Conservation (phyloP, 1,140 invertebrate species). For the Drosophila albomicans region DNA sequence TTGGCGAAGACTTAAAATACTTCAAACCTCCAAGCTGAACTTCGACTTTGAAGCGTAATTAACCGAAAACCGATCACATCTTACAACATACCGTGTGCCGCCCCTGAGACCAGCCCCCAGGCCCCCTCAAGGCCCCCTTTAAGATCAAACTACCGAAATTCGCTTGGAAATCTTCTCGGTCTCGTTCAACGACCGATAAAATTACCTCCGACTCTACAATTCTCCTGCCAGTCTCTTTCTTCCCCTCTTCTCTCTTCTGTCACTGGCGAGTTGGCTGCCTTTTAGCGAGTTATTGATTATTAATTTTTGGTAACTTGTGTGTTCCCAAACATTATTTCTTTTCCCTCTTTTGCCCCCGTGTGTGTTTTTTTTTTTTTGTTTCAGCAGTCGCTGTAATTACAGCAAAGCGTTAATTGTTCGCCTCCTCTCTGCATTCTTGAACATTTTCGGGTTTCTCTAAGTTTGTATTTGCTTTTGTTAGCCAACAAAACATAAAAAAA, state of each 20-base stretch:
- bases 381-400: constrained; percentile 74
- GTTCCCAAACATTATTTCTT: constrained; percentile 60
- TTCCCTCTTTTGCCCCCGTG: constrained; percentile 24
- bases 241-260: not conserved
- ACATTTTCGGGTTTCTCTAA: constrained; percentile 53
- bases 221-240: constrained; percentile 1
- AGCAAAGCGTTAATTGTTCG: constrained; percentile 78
- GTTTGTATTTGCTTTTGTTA: constrained; percentile 70
- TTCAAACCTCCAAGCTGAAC: constrained; percentile 21
- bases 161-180: constrained; percentile 51
- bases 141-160: constrained; percentile 21
- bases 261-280: constrained; percentile 44
- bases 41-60: constrained; percentile 65
- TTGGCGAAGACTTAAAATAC: not conserved
- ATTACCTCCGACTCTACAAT: constrained; percentile 65
- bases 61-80: constrained; percentile 76
- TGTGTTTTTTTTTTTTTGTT: constrained; percentile 42
- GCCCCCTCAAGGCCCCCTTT: not conserved
- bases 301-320: constrained; percentile 65
- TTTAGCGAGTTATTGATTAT: constrained; percentile 82
- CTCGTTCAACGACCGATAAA: constrained; percentile 80
- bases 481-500: constrained; percentile 14
- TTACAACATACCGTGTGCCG: constrained; percentile 50
- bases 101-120: constrained; percentile 19
- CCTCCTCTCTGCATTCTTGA: constrained; percentile 60